phyloP scores from a whole-genome alignment of 1,140 invertebrate species.

The Drosophila littoralis region DNA sequence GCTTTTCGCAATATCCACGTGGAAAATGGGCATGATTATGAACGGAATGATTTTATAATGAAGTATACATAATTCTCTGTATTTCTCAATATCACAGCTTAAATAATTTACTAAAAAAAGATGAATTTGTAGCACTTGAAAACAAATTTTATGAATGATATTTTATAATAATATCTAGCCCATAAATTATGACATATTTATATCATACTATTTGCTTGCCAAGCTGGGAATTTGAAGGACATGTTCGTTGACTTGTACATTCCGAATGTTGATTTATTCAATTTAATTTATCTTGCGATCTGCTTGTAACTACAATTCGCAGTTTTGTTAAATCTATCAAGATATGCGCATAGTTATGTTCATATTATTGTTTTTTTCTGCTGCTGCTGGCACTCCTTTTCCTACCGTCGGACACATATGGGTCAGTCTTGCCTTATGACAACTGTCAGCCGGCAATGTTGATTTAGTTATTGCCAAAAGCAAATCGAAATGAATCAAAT shows the following conservation, averaged over 20 bases:
- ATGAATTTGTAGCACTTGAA: background rate
- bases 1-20: no score
- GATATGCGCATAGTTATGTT: conserved; percentile 21
- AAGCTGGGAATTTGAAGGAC: conserved; percentile 15
- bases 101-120: background rate
- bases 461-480: conserved; percentile 73
- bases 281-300: conserved; percentile 16
- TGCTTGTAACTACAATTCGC: conserved; percentile 6
- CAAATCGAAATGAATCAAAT: conserved; percentile 80
- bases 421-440: conserved; percentile 44
- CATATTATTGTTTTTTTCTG: background rate
- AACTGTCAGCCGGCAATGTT: conserved; percentile 41
- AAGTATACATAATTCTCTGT: no score
- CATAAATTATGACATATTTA: background rate
- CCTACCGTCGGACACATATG: conserved; percentile 39
- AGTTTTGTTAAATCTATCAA: conserved; percentile 16
- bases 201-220: background rate
- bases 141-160: no score
- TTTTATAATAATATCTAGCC: no score
- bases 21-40: no score
- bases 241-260: background rate
- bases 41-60: no score
- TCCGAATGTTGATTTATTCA: conserved; percentile 5
- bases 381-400: conserved; percentile 26
- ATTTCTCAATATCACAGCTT: background rate